A percentile compares a stretch with the other conserved stretches of the same genome.
Evolutionary conservation across 2,113 vertebrate species (phyloP).

Genomic region (Axis porcinus): DNA sequence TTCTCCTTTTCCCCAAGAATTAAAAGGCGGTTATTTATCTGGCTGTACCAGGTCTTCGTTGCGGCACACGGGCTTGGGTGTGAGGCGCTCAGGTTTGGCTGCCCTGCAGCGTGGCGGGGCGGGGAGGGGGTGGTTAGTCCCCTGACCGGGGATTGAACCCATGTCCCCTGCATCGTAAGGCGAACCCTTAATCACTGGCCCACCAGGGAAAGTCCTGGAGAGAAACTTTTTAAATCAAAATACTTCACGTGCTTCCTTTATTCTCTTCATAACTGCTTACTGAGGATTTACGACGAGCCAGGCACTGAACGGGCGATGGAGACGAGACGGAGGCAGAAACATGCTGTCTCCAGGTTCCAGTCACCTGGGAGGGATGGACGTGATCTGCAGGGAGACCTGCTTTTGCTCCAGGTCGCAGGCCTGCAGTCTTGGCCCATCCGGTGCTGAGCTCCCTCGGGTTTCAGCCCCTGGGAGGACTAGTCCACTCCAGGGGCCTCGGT

Average conservation of each 20-base stretch:
- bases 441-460: neutral
- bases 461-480: neutral
- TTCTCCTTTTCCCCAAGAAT: neutral
- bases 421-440: neutral
- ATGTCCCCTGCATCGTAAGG: neutral
- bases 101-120: neutral
- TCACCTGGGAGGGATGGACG: rapidly evolving
- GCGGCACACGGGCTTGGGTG: neutral
- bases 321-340: rapidly evolving
- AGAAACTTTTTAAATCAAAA: neutral
- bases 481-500: neutral
- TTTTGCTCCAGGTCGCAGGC: neutral
- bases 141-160: neutral
- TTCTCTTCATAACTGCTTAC: neutral
- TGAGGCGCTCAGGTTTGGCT: neutral
- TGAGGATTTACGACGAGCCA: neutral
- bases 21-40: neutral
- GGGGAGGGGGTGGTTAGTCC: neutral
- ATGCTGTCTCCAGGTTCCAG: neutral
- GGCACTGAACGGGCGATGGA: neutral
- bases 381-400: neutral
- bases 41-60: neutral
- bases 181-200: neutral
- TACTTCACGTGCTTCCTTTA: neutral
- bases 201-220: neutral